Base-by-base conservation (phyloP, 1,140 invertebrate genomes). In the Oryctes rhinoceros region DNA sequence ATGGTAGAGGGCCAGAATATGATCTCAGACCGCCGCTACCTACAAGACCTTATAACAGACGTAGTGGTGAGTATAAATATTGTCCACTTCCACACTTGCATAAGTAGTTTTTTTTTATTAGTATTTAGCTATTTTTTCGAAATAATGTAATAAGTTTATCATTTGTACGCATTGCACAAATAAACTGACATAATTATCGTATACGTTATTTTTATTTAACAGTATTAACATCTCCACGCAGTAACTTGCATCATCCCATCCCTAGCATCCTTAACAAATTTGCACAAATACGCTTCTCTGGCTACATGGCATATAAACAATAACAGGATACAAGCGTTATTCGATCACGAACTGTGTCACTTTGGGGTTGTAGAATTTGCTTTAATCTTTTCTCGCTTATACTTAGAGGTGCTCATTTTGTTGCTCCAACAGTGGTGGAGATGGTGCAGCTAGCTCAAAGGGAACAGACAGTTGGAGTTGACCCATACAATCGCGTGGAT, bases 81-180 rank as follows among this genome's bases (percentile, higher is more conserved):
- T 78, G 76, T 49, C 75, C 75, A 37, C 24, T 71, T 39, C 75
- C 75, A 18, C 47, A 47, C 24, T 35, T 76, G 15, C 37, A 76
- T 44, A 76, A 48, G 39, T 30, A 76, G 35, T n/a, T n/a, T n/a
- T n/a, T n/a, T 76, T n/a, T 39, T 59, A 59, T 59, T 18, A n/a
- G 18, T 59, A n/a, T 4, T 59, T 59, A 76, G n/a, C 47, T 48
- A 3, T 76, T 76, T 71, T 71, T 5, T 71, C 15, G 20, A 76
- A n/a, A 30, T 76, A 76, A 47, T 76, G 75, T 76, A 76, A 15
- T 71, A 24, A 18, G 11, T 59, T 30, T 71, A 3, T 48, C 18
- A 18, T 39, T 47, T 76, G 75, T 76, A 76, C n/a, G 11, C 47
- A 49, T 76, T 49, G 75, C 75, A 76, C 75, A 76, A 76, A 47